Conservation (phyloP, 1,140 invertebrate species). For the Mactra quadrangularis region DNA sequence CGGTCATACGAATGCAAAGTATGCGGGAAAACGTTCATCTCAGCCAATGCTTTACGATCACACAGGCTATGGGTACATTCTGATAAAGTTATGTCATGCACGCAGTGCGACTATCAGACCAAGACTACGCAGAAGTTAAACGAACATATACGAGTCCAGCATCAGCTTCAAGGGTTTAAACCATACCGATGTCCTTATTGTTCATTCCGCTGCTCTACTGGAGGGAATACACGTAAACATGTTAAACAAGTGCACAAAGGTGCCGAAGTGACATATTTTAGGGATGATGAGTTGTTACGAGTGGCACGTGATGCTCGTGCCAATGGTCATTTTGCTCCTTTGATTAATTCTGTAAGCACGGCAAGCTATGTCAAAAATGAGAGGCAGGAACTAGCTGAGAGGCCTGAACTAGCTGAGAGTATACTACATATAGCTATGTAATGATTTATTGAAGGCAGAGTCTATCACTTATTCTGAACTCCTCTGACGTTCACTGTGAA, state of each 20-base stretch:
- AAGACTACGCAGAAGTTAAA: constrained; percentile 67
- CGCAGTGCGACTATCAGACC: constrained; percentile 66
- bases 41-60: constrained; percentile 55
- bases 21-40: constrained; percentile 68
- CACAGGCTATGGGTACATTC: constrained; percentile 73
- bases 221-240: constrained; percentile 75
- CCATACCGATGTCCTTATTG: constrained; percentile 74
- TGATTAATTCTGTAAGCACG: not conserved
- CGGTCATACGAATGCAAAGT: constrained; percentile 65
- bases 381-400: not conserved
- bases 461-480: too few species aligned
- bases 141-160: constrained; percentile 73
- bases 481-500: too few species aligned
- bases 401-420: constrained; percentile 21
- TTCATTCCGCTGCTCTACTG: constrained; percentile 68
- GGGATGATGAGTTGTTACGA: constrained; percentile 52
- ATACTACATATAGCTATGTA: constrained; percentile 31
- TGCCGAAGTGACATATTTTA: constrained; percentile 62
- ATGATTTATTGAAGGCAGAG: not conserved
- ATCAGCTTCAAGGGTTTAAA: constrained; percentile 73
- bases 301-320: constrained; percentile 54
- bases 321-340: constrained; percentile 35
- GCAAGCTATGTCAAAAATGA: not conserved
- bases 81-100: constrained; percentile 60
- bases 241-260: constrained; percentile 70